These are phyloP conservation scores for Hyles lineata DNA, from an alignment of 2,888 invertebrate genomes.

Conservation along the genomic window DNA sequence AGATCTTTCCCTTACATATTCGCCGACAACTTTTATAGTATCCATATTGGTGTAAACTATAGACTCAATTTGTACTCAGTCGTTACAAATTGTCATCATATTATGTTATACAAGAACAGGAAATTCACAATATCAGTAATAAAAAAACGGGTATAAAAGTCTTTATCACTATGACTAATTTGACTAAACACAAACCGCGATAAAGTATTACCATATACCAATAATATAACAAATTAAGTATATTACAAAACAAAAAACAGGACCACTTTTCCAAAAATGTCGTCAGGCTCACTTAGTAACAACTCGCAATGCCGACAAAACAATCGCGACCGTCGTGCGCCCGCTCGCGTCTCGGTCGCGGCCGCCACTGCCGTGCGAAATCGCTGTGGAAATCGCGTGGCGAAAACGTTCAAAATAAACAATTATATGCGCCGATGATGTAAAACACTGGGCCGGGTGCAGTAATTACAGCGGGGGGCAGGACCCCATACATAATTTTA, in stretches of 20 bases:
- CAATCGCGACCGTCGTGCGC: not conserved
- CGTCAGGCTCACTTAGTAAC: not conserved
- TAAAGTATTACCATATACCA: too few relatives aligned
- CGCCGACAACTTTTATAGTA: conserved; percentile 75
- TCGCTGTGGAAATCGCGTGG: not conserved
- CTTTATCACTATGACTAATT: too few relatives aligned
- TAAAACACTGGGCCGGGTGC: not conserved
- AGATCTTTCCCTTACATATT: conserved; percentile 72
- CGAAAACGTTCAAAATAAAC: conserved; percentile 23
- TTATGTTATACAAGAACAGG: too few relatives aligned
- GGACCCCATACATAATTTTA: not conserved
- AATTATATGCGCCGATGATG: conserved; percentile 21
- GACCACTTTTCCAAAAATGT: not conserved
- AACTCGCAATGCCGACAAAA: conserved; percentile 11
- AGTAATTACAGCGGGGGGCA: not conserved
- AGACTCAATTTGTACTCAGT: too few relatives aligned
- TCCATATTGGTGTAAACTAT: conserved; percentile 61
- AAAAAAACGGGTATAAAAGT: too few relatives aligned
- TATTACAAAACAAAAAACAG: conserved; percentile 19
- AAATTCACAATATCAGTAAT: too few relatives aligned
- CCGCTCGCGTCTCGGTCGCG: not conserved
- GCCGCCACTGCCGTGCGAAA: conserved; percentile 9
- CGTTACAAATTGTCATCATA: too few relatives aligned
- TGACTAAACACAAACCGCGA: too few relatives aligned
- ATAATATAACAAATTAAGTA: too few relatives aligned